Evolutionary conservation across 2,888 invertebrate species (phyloP), one percentile per base, ranked within the genome.

Genomic region (Heteropelma amictum): DNA sequence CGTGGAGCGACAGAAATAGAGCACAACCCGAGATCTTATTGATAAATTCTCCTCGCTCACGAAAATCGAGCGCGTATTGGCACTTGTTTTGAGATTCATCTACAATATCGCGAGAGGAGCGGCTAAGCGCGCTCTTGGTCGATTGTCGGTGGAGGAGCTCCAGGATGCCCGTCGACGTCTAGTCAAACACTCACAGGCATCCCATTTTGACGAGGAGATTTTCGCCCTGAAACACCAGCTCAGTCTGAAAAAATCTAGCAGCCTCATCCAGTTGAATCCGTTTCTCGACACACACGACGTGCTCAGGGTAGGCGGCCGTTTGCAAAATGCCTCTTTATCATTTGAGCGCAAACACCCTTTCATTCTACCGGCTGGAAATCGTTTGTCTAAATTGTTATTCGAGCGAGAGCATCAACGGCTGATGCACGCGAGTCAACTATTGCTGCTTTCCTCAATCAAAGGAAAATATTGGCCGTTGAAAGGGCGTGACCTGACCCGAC

Each of bases 371-470:
- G 40, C 14, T 3, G 23, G 21, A 3, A 30, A 45, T 47, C 40
- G 47, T 19, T 19, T 74, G 1, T 54, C 77, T n/a, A 54, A 19
- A 23, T 28, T 79, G 1, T 14, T 79, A 4, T 68, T 83, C 7
- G 68, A 71, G 26, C 6, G 67, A 30, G 60, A 72, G 17, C 81
- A 84, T 65, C 26, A 3, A 0, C 19, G 63, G 10, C 12, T 76
- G 12, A 38, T 79, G 1, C 79, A 77, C 28, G 76, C 77, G 6
- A 76, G 80, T 8, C 75, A 78, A 7, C 72, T 73, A 21, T 19
- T 68, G 2, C 47, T 79, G 6, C 56, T 80, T 7, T 17, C 75
- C 3, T n/a, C 68, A 10, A 14, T 80, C 2, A 49, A 64, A 3
- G 35, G 60, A 8, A 33, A 21, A 1, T 82, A 75, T 49, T 81